Evolutionary conservation across 2,888 invertebrate genomes (phyloP), one percentile per base, ranked within the genome.

Genomic region (Pyrrhia umbra): DNA sequence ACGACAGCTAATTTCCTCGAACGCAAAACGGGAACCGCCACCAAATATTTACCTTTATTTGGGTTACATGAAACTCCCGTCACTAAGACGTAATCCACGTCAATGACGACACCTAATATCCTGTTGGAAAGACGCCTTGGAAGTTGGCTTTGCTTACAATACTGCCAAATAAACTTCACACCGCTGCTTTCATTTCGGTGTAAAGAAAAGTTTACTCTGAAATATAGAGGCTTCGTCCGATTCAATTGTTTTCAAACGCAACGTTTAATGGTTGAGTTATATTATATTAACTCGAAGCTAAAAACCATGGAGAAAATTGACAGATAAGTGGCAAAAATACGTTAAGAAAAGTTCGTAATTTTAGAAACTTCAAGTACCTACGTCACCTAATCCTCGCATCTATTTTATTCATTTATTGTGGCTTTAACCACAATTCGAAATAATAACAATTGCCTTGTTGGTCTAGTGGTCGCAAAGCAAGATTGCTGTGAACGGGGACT

Each of bases 91-190:
- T 67, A 67, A 79, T 71, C 61, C 54, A 25, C 42, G 61, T 79
- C 79, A 58, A 71, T 47, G 47, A 10, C 39, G 71, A 70, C 75
- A 72, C 61, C 49, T 79, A 75, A 81, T 83, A 83, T 80, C 79
- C 83, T 79, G 77, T 63, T 43, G 39, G 18, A 58, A 63, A 63
- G 60, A 54, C 54, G 46, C 43, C 55, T 50, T 57, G 49, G 37
- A 25, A 43, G 27, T 18, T 39, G 18, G 43, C 10, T 51, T 52
- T 42, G 40, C 55, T 39, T 18, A 60, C 42, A 51, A 63, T 54
- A 15, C 40, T 27, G 20, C 10, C 40, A 9, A 45, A 25, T 46
- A 62, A 63, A 52, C 27, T 47, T 30, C 21, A 10, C 34, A 51
- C 49, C 21, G n/a, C 20, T 34, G 13, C 43, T 5, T 21, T 15